These are phyloP conservation scores for Mycalesis mineus DNA, from an alignment of 2,888 invertebrate species.

Conservation along the genomic window DNA sequence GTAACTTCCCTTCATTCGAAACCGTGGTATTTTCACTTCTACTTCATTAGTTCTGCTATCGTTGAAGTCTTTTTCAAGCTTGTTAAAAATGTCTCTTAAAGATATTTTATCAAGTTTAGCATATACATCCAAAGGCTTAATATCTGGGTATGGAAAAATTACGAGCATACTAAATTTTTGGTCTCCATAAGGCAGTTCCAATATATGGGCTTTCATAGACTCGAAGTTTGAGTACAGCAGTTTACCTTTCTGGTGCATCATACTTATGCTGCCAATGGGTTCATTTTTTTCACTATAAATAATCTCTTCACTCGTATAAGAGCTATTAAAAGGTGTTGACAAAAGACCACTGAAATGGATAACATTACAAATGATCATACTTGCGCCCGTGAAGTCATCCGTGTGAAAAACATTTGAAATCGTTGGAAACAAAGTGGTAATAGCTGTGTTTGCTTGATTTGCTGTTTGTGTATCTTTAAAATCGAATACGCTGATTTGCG, in stretches of 20 bases:
- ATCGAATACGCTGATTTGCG: slow-evolving; percentile 48
- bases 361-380: slow-evolving; percentile 82
- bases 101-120: slow-evolving; percentile 66
- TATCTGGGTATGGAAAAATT: slow-evolving; percentile 78
- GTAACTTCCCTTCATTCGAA: slow-evolving; percentile 79
- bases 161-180: slow-evolving; percentile 80
- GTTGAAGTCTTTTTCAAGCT: slow-evolving; percentile 63
- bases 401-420: slow-evolving; percentile 44
- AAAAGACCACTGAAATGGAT: slow-evolving; percentile 85
- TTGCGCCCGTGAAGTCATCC: slow-evolving; percentile 75
- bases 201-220: slow-evolving; percentile 75
- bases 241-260: slow-evolving; percentile 83
- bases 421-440: not conserved
- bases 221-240: slow-evolving; percentile 78
- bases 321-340: slow-evolving; percentile 80
- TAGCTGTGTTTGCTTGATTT: slow-evolving; percentile 55
- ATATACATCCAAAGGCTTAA: slow-evolving; percentile 68
- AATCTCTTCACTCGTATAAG: slow-evolving; percentile 71
- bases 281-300: slow-evolving; percentile 79
- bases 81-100: slow-evolving; percentile 70
- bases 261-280: slow-evolving; percentile 78
- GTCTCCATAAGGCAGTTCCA: slow-evolving; percentile 84
- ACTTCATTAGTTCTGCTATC: slow-evolving; percentile 78
- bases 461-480: slow-evolving; percentile 56
- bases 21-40: slow-evolving; percentile 81